Percentiles rank a stretch among this genome's conserved stretches.
Conservation (phyloP, 2,888 invertebrate species). For the Nymphalis c-album region DNA sequence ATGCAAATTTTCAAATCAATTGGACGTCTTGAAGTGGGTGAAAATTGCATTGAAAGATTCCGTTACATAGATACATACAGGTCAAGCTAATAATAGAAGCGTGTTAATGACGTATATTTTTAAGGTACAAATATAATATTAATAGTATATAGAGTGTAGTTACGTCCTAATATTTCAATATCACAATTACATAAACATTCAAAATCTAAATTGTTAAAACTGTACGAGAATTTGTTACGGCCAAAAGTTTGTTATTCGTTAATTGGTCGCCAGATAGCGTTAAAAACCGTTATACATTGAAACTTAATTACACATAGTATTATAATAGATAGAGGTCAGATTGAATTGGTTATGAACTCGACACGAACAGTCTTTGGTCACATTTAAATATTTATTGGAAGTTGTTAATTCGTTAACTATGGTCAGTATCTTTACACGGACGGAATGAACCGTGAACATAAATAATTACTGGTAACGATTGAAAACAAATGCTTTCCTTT, state of each 20-base stretch:
- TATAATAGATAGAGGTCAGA: slow-evolving; percentile 30
- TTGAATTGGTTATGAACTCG: slow-evolving; percentile 41
- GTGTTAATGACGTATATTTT: too few relatives aligned
- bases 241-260: slow-evolving; percentile 74
- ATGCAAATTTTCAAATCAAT: too few relatives aligned
- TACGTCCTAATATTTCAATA: slow-evolving; percentile 45
- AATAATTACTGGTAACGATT: slow-evolving; percentile 44
- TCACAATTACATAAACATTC: slow-evolving; percentile 70
- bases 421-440: slow-evolving; percentile 60
- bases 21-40: too few relatives aligned
- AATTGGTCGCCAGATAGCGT: slow-evolving; percentile 70
- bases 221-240: slow-evolving; percentile 78
- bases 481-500: slow-evolving; percentile 36
- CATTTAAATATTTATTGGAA: slow-evolving; percentile 68
- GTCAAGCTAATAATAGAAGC: too few relatives aligned
- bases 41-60: too few relatives aligned
- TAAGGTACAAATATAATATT: slow-evolving; percentile 6
- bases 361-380: slow-evolving; percentile 55
- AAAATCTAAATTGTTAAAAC: slow-evolving; percentile 77
- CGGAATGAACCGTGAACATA: slow-evolving; percentile 70
- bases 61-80: too few relatives aligned
- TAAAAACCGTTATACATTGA: slow-evolving; percentile 47
- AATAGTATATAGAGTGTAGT: slow-evolving; percentile 35
- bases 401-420: slow-evolving; percentile 72
- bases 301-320: slow-evolving; percentile 18